Conservation (phyloP, 2,113 vertebrate genomes). For the Nothoprocta perdicaria region DNA sequence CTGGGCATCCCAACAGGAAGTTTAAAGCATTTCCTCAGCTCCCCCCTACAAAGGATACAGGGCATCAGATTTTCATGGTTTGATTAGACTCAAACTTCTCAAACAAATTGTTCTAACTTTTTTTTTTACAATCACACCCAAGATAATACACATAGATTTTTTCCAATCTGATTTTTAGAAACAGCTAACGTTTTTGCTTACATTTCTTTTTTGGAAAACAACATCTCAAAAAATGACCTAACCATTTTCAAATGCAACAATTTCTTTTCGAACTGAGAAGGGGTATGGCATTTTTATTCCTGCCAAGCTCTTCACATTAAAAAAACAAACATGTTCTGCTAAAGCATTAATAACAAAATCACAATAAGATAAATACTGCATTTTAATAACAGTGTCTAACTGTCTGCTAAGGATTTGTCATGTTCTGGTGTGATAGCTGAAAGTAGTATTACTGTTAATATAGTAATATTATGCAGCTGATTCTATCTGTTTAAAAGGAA, state of each 20-base stretch:
- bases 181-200: background rate
- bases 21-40: background rate
- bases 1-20: background rate
- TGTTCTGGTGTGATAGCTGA: background rate
- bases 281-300: background rate
- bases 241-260: background rate
- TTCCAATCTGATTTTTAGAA: background rate
- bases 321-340: background rate
- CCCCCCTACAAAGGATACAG: fast-evolving
- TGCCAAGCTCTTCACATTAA: background rate
- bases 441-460: background rate
- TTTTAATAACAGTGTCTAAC: background rate
- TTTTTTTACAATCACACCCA: background rate
- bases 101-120: background rate
- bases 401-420: background rate
- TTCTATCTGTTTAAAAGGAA: background rate
- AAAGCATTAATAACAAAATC: background rate
- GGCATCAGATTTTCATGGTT: background rate
- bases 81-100: background rate
- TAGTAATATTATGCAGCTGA: background rate
- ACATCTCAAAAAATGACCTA: background rate
- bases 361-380: background rate
- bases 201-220: background rate
- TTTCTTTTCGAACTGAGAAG: background rate
- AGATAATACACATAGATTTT: background rate